Conservation (phyloP, 1,140 invertebrate genomes). For the Varroa destructor region DNA sequence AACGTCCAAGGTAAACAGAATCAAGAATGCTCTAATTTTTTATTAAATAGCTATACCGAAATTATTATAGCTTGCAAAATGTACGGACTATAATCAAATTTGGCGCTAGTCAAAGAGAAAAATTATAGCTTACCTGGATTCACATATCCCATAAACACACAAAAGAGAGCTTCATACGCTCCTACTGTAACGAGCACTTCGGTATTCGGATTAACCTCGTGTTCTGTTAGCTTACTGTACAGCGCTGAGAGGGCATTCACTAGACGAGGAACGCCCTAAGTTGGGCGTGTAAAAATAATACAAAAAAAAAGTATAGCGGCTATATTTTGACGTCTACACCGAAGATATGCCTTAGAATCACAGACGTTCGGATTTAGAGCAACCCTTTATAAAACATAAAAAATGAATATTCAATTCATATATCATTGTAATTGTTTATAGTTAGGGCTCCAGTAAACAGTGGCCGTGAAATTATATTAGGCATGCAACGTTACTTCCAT, state of each 20-base stretch:
- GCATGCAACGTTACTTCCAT: too few species aligned
- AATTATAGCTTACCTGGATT: conserved; percentile 47
- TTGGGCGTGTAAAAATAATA: conserved; percentile 35
- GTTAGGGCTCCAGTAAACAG: too few species aligned
- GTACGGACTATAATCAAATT: too few species aligned
- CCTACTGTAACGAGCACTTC: conserved; percentile 78
- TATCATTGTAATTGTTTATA: too few species aligned
- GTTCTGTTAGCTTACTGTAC: conserved; percentile 62
- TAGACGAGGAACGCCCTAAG: conserved; percentile 74
- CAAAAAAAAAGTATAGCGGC: conserved; percentile 30
- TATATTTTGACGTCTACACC: conserved; percentile 7
- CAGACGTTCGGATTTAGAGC: background rate
- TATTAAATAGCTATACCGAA: too few species aligned
- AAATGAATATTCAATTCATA: too few species aligned
- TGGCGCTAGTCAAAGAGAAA: too few species aligned
- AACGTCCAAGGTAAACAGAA: too few species aligned
- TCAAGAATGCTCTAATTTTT: too few species aligned
- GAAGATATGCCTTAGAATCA: conserved; percentile 24
- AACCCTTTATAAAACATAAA: too few species aligned
- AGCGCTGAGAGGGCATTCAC: conserved; percentile 68
- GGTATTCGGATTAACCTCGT: conserved; percentile 59
- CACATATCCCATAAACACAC: conserved; percentile 66
- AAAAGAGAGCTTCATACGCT: conserved; percentile 78
- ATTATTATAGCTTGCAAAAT: too few species aligned
- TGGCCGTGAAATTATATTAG: too few species aligned